phyloP scores from a whole-genome alignment of 2,888 invertebrate species.

The Meiosimyza decipiens region DNA sequence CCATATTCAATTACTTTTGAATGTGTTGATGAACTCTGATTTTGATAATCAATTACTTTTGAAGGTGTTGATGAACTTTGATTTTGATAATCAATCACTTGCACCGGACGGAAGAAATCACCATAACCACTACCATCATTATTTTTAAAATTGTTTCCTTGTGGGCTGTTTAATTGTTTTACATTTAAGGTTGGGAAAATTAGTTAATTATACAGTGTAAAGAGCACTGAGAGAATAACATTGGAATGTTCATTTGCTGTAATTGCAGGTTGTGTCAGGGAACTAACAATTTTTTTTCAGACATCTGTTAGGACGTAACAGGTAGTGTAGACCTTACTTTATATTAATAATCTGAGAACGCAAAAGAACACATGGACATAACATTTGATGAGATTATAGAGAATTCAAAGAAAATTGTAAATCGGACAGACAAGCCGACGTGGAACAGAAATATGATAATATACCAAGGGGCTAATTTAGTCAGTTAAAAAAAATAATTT shows the following conservation, averaged over 20 bases:
- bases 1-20: conserved; percentile 76
- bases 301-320: neutral
- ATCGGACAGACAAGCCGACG: no score
- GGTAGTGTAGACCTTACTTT: neutral
- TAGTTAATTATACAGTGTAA: conserved; percentile 31
- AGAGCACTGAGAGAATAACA: conserved; percentile 12
- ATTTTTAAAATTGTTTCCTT: conserved; percentile 29
- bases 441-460: no score
- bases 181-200: conserved; percentile 45
- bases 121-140: conserved; percentile 60
- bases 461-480: no score
- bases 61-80: conserved; percentile 69
- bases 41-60: conserved; percentile 78
- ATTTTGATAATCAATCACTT: conserved; percentile 79
- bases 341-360: neutral
- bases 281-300: neutral
- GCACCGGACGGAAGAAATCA: conserved; percentile 71
- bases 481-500: no score
- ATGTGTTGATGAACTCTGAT: conserved; percentile 69
- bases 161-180: conserved; percentile 46
- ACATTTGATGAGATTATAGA: neutral
- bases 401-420: no score
- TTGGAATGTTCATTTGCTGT: neutral
- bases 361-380: neutral
- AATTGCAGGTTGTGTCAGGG: conserved; percentile 11